Evolutionary conservation across 23 tunicate species (phyloP).

Genomic region (Trididemnum nubilum): DNA sequence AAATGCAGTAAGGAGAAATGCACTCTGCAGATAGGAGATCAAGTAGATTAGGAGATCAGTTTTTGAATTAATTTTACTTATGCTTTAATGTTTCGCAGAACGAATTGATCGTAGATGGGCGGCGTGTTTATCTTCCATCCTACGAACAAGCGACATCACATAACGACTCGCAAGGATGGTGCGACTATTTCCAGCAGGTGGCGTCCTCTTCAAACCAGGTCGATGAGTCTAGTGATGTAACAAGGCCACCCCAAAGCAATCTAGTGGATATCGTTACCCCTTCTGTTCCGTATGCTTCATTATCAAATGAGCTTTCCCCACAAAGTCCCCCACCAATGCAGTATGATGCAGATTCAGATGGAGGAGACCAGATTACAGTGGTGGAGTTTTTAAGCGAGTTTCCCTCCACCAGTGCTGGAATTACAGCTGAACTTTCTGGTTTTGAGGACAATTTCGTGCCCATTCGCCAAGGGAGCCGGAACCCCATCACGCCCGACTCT

Average conservation of each 20-base stretch:
- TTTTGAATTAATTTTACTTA: too few species aligned
- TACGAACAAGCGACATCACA: constrained; percentile 76
- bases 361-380: constrained; percentile 4
- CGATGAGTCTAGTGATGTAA: background rate
- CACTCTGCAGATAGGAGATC: too few species aligned
- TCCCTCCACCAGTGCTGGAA: background rate
- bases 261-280: background rate
- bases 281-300: background rate
- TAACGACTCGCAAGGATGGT: constrained; percentile 19
- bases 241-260: constrained; percentile 52
- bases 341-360: background rate
- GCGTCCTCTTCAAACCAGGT: background rate
- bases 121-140: constrained; percentile 57
- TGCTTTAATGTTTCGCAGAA: constrained; percentile 38
- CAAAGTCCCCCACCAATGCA: background rate
- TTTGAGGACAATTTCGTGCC: constrained; percentile 24
- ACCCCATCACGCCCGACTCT: background rate
- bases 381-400: constrained; percentile 17
- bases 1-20: too few species aligned
- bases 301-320: background rate
- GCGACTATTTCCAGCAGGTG: constrained; percentile 27
- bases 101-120: constrained; percentile 75
- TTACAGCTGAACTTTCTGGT: background rate
- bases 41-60: too few species aligned
- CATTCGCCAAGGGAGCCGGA: background rate